Evolutionary conservation across 2,888 invertebrate species (phyloP), one percentile per base, ranked within the genome.

Genomic region (Machimus rusticus): DNA sequence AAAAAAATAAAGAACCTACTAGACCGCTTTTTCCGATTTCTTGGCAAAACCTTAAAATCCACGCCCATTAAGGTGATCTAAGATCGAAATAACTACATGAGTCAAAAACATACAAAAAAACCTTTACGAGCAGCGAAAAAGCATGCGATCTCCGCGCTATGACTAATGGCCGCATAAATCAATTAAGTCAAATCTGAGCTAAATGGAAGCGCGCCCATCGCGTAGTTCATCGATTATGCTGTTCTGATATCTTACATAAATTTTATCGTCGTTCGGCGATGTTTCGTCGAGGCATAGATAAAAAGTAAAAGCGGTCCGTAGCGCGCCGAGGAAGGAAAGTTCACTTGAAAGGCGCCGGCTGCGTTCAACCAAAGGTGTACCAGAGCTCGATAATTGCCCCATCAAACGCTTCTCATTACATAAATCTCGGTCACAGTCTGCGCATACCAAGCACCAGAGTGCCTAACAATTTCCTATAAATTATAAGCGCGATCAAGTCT

Each of bases 401-500:
- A 85, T 85, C 85, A 85, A 74, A 74, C 34, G 85, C 31, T 74
- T 55, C 82, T 85, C 74, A 85, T 85, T 85, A 85, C 74, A 85
- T 85, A 85, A 85, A 85, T 85, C 85, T 74, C 74, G 74, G 74
- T 74, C 85, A 85, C 46, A 85, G 74, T 39, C 43, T 34, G 23
- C 28, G 85, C 85, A 85, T 85, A 85, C 34, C 82, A 85, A 85
- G n/a, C 19, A 28, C 46, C 16, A 74, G 43, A 14, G 23, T 14
- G 39, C 43, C 46, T 85, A 85, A 74, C 85, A 74, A 46, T 85
- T 74, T 74, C 28, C 85, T 74, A 85, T 74, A 74, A 85, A 31
- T 46, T 85, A 74, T 46, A 16, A 74, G 55, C 37, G 23, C 57
- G 31, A 34, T 34, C 51, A 28, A n/a, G 31, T 23, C 57, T 9